Conservation (phyloP, 2,888 invertebrate species). For the Parnassius apollo region DNA sequence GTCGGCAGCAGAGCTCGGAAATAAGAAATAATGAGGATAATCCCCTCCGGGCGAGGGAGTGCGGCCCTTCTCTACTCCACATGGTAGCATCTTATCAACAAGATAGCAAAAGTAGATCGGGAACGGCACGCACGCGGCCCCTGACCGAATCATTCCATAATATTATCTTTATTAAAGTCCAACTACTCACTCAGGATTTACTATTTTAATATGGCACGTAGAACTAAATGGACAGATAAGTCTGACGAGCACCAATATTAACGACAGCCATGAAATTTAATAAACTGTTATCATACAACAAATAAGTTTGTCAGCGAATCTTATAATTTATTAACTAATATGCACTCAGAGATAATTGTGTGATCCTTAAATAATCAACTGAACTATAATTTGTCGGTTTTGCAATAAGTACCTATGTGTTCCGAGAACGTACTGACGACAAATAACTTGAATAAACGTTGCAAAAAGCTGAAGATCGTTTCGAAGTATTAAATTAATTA, state of each 20-base stretch:
- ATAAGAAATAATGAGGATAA: slow-evolving; percentile 69
- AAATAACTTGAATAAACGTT: slow-evolving; percentile 19
- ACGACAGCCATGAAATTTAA: slow-evolving; percentile 65
- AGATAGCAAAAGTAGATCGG: slow-evolving; percentile 69
- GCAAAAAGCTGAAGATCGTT: neutral
- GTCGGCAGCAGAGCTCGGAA: slow-evolving; percentile 44
- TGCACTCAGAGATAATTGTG: slow-evolving; percentile 46
- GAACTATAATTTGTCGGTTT: slow-evolving; percentile 10
- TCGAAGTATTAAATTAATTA: slow-evolving; percentile 14
- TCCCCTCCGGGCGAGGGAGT: slow-evolving; percentile 54
- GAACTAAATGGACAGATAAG: slow-evolving; percentile 60
- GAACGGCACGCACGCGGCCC: slow-evolving; percentile 56
- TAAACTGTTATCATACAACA: slow-evolving; percentile 66
- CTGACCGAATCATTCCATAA: slow-evolving; percentile 53
- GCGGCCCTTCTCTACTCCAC: slow-evolving; percentile 46
- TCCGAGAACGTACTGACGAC: slow-evolving; percentile 14
- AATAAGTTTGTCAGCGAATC: slow-evolving; percentile 54
- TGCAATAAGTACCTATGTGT: neutral
- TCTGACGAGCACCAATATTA: slow-evolving; percentile 52
- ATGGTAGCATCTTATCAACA: slow-evolving; percentile 55
- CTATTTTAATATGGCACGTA: slow-evolving; percentile 63
- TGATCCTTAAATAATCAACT: slow-evolving; percentile 35
- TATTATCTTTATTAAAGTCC: slow-evolving; percentile 70
- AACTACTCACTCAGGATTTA: slow-evolving; percentile 49
- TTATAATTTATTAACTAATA: slow-evolving; percentile 60